These are phyloP conservation scores for Loris lydekkerianus DNA, from an alignment of 2,797 vertebrate genomes.

Conservation along the genomic window DNA sequence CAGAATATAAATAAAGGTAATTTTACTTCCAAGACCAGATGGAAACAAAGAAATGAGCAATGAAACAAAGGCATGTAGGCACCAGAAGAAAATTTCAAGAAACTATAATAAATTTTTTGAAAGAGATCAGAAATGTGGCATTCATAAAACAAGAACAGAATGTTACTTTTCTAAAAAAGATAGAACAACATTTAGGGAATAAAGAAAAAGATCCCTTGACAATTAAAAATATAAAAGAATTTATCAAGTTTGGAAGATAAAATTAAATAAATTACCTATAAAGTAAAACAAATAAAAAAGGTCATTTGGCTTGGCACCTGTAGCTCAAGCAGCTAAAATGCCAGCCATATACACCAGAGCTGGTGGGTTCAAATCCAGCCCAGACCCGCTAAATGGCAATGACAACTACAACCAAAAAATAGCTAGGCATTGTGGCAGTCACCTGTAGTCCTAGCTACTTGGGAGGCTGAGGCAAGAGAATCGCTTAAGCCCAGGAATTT, in stretches of 20 bases:
- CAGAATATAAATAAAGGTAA: not conserved
- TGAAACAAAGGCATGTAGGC: not conserved
- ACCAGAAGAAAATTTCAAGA: slow-evolving; percentile 14
- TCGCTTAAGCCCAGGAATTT: too few species aligned
- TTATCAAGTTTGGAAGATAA: slow-evolving; percentile 2
- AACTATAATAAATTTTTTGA: not conserved
- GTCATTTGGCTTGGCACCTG: too few species aligned
- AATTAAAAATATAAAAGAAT: slow-evolving; percentile 37
- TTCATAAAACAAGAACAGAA: not conserved
- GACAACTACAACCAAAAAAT: too few species aligned
- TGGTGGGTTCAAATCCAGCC: too few species aligned
- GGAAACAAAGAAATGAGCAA: slow-evolving; percentile 32
- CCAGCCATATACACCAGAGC: too few species aligned
- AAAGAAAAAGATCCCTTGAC: not conserved
- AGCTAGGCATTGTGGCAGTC: too few species aligned
- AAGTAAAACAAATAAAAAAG: slow-evolving; percentile 2
- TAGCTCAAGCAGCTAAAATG: too few species aligned
- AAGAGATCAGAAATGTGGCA: not conserved
- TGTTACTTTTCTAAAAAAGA: not conserved
- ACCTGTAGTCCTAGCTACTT: too few species aligned
- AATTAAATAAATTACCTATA: not conserved
- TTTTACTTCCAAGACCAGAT: slow-evolving; percentile 1
- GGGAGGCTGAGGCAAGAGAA: too few species aligned
- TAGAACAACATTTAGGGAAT: not conserved
- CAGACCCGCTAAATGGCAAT: too few species aligned